Evolutionary conservation across 2,888 invertebrate species (phyloP).

Genomic region (Trissonchulus sp.): DNA sequence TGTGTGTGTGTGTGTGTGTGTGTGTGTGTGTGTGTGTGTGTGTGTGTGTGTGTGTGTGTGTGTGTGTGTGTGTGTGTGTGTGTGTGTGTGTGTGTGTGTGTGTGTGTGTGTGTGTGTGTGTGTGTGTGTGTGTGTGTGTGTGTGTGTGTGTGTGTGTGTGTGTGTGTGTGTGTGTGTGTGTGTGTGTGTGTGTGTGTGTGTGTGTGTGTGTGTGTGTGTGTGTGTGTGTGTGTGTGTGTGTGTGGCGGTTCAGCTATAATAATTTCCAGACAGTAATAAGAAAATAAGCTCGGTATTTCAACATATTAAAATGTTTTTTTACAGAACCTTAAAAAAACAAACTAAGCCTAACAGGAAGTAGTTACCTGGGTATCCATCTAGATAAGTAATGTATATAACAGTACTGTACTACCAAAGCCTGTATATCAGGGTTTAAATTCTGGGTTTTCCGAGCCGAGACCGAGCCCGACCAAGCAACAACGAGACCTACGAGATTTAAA

Average conservation of each 20-base stretch:
- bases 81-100: constrained; percentile 21
- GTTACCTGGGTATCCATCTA: too few relatives aligned
- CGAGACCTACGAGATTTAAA: too few relatives aligned
- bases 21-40: constrained; percentile 21
- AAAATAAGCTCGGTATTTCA: too few relatives aligned
- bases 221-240: constrained; percentile 34
- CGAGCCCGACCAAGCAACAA: too few relatives aligned
- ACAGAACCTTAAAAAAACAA: too few relatives aligned
- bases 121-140: constrained; percentile 27
- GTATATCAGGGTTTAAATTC: too few relatives aligned
- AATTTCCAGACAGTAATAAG: too few relatives aligned
- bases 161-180: constrained; percentile 26
- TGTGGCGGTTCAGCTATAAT: constrained; percentile 5
- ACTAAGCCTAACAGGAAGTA: too few relatives aligned
- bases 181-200: constrained; percentile 25
- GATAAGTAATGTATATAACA: too few relatives aligned
- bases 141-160: constrained; percentile 26
- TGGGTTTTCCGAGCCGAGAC: too few relatives aligned
- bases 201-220: constrained; percentile 29
- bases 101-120: constrained; percentile 26
- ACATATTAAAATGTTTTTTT: too few relatives aligned
- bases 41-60: constrained; percentile 21
- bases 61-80: constrained; percentile 19
- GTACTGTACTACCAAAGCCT: too few relatives aligned
- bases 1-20: constrained; percentile 20